These are phyloP conservation scores for Meda fulgida DNA, from an alignment of 2,797 vertebrate genomes.

Conservation along the genomic window DNA sequence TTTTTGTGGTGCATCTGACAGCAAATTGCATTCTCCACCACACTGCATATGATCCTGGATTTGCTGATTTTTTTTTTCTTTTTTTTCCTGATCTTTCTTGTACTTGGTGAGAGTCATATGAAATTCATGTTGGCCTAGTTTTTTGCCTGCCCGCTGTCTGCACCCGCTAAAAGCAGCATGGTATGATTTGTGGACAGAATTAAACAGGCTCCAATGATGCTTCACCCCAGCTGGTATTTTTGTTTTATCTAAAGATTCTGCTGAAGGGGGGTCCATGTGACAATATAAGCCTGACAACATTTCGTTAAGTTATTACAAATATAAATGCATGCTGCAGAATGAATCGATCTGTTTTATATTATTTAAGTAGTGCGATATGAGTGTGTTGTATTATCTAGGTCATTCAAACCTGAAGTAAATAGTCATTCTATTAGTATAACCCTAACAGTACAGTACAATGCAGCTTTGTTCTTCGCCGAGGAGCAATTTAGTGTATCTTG, in stretches of 20 bases:
- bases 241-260: conserved; percentile 27
- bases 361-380: background rate
- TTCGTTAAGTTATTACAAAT: background rate
- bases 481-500: background rate
- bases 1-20: conserved; percentile 14
- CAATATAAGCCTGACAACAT: background rate
- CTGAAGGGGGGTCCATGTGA: background rate
- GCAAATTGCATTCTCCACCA: conserved; percentile 25
- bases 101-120: conserved; percentile 79
- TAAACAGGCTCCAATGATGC: conserved; percentile 18
- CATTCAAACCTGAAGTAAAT: background rate
- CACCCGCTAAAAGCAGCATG: conserved; percentile 48
- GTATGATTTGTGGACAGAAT: conserved; percentile 17
- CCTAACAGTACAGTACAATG: background rate
- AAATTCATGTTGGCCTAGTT: conserved; percentile 85
- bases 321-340: background rate
- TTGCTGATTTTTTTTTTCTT: conserved; percentile 12
- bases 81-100: too few species aligned
- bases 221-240: conserved; percentile 9
- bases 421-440: background rate
- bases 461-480: background rate
- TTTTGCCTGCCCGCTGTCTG: conserved; percentile 55
- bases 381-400: background rate
- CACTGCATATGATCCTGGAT: conserved; percentile 37
- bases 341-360: background rate